Conservation (phyloP, 2,888 invertebrate genomes). For the Tetragonisca angustula region DNA sequence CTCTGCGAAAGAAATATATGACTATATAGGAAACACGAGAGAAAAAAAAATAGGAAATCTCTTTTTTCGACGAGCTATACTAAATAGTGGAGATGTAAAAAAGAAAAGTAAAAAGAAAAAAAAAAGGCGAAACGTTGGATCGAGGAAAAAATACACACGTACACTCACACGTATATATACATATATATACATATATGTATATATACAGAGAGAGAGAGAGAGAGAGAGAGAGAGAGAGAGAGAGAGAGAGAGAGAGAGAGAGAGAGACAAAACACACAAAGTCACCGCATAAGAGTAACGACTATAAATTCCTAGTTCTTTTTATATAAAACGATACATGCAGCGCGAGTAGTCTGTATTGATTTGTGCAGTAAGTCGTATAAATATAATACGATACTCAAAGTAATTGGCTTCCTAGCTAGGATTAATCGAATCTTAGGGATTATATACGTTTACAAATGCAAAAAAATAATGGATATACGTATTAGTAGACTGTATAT, state of each 20-base stretch:
- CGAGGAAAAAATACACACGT: neutral
- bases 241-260: neutral
- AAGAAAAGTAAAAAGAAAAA: neutral
- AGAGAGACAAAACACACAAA: conserved; percentile 3
- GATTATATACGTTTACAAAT: conserved; percentile 71
- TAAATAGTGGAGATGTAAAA: neutral
- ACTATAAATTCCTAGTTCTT: conserved; percentile 62
- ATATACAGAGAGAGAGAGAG: neutral
- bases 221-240: neutral
- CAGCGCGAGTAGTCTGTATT: conserved; percentile 75
- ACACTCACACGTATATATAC: neutral
- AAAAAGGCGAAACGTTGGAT: neutral
- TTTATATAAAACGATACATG: conserved; percentile 62
- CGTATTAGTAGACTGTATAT: conserved; percentile 74
- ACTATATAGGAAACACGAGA: conserved; percentile 13
- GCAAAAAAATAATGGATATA: conserved; percentile 67
- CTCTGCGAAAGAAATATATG: conserved; percentile 15
- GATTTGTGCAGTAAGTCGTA: conserved; percentile 67
- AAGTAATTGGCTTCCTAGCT: conserved; percentile 78
- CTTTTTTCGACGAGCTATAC: conserved; percentile 29
- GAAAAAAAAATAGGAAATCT: conserved; percentile 7
- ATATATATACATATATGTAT: neutral
- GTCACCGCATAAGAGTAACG: conserved; percentile 30
- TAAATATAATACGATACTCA: conserved; percentile 59
- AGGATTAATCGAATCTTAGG: conserved; percentile 74